Conservation (phyloP, 64 coral and sea anemone species). For the Anthopleura sola region DNA sequence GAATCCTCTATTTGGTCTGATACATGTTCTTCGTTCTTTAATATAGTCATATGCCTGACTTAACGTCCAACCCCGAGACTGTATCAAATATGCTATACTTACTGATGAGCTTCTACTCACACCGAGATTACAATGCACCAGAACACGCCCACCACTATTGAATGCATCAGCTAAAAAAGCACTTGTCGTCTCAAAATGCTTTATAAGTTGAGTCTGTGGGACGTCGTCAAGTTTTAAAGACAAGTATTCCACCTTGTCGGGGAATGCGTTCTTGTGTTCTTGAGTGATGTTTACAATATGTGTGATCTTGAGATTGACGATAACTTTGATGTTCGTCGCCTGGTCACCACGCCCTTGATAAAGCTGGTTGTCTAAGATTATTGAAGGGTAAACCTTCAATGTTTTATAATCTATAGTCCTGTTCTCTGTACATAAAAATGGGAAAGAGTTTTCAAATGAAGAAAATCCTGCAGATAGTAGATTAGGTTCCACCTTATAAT, state of each 20-base stretch:
- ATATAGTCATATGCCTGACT: constrained; percentile 80
- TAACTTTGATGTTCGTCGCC: constrained; percentile 68
- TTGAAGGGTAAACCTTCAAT: constrained; percentile 73
- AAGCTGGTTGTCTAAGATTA: constrained; percentile 72
- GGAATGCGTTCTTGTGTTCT: constrained; percentile 88
- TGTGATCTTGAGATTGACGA: constrained; percentile 71
- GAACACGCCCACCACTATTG: constrained; percentile 53
- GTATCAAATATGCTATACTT: constrained; percentile 85
- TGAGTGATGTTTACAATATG: constrained; percentile 90
- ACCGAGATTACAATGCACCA: constrained; percentile 94
- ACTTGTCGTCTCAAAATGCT: constrained; percentile 71
- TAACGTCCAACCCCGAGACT: constrained; percentile 75
- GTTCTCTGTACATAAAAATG: constrained; percentile 80
- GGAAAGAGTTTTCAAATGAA: constrained; percentile 59
- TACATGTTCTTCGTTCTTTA: constrained; percentile 62
- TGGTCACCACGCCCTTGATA: constrained; percentile 89
- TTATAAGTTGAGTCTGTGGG: constrained; percentile 69
- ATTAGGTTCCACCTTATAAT: constrained; percentile 58
- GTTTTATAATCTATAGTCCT: constrained; percentile 45
- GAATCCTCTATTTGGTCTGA: constrained; percentile 87
- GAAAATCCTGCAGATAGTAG: constrained; percentile 64
- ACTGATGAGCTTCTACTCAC: constrained; percentile 93
- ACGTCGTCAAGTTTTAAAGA: constrained; percentile 88
- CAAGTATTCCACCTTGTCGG: constrained; percentile 71
- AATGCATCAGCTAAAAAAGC: constrained; percentile 73